phyloP scores from a whole-genome alignment of 2,113 vertebrate genomes.

The Tetraodon nigroviridis region DNA sequence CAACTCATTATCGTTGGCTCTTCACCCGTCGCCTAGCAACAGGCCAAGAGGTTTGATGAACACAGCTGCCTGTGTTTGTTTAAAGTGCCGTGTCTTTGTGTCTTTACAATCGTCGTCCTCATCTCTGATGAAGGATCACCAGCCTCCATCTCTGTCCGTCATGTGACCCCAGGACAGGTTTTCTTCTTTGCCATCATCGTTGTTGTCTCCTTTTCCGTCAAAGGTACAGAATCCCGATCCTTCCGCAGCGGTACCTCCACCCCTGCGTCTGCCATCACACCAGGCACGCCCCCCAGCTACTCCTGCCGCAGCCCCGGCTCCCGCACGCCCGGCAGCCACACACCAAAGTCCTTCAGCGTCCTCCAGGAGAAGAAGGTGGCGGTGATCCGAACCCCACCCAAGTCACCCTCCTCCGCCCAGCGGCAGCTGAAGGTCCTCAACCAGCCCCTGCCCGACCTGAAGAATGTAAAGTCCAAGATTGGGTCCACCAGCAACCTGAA shows the following conservation, averaged over 20 bases:
- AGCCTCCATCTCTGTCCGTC: not conserved
- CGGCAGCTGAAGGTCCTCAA: conserved; percentile 90
- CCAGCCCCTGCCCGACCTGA: conserved; percentile 91
- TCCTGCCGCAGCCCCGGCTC: conserved; percentile 90
- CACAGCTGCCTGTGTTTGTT: conserved; percentile 23
- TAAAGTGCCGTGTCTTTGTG: not conserved
- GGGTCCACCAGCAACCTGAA: conserved; percentile 90
- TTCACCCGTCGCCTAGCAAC: conserved; percentile 49
- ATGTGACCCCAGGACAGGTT: not conserved
- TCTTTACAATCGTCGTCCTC: conserved; percentile 9
- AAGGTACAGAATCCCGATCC: conserved; percentile 86
- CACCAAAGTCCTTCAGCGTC: conserved; percentile 88
- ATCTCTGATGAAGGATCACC: conserved; percentile 3
- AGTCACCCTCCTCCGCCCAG: conserved; percentile 87
- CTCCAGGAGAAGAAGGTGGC: conserved; percentile 95
- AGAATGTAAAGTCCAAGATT: conserved; percentile 93
- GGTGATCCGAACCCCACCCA: conserved; percentile 91
- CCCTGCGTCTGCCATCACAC: conserved; percentile 89
- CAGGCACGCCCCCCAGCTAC: conserved; percentile 90
- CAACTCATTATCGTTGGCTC: not conserved
- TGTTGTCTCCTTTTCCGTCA: not conserved
- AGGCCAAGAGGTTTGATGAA: not conserved
- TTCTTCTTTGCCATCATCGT: not conserved
- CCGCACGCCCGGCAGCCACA: conserved; percentile 90
- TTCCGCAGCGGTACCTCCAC: conserved; percentile 91